Evolutionary conservation across 2,888 invertebrate species (phyloP).

Genomic region (Smittia sp.): DNA sequence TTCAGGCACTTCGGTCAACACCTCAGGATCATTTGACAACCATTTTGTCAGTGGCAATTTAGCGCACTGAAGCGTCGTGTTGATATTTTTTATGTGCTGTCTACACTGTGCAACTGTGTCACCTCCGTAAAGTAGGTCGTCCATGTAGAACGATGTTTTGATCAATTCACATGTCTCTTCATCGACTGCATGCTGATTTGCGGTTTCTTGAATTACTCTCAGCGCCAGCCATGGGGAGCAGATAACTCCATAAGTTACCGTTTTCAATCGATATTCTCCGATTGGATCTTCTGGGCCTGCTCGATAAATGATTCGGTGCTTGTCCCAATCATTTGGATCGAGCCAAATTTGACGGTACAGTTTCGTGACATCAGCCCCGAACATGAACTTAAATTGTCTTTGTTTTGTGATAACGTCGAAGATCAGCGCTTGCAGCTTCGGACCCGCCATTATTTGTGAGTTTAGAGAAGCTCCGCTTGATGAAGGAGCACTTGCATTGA

Average conservation of each 20-base stretch:
- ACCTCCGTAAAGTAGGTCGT: background rate
- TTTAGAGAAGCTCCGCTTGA: background rate
- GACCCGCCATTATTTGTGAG: background rate
- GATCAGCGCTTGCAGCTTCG: background rate
- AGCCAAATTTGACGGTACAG: slow-evolving; percentile 38
- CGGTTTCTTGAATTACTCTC: slow-evolving; percentile 31
- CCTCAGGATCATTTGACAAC: slow-evolving; percentile 30
- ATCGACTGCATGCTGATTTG: background rate
- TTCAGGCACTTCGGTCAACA: background rate
- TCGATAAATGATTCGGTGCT: slow-evolving; percentile 34
- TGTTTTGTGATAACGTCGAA: background rate
- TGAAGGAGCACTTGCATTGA: background rate
- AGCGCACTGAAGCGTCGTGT: background rate
- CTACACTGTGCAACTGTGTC: background rate
- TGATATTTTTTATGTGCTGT: slow-evolving; percentile 7
- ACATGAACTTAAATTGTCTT: background rate
- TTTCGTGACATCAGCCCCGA: slow-evolving; percentile 8
- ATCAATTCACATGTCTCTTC: background rate
- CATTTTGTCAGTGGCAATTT: slow-evolving; percentile 39
- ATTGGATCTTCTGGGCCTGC: slow-evolving; percentile 11
- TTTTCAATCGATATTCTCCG: slow-evolving; percentile 28
- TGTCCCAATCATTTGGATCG: slow-evolving; percentile 8
- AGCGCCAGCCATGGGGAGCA: slow-evolving; percentile 34
- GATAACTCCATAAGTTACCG: slow-evolving; percentile 35
- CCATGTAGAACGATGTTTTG: background rate